Base-by-base conservation (phyloP, 1,140 invertebrate species). In the Protaetia brevitarsis region DNA sequence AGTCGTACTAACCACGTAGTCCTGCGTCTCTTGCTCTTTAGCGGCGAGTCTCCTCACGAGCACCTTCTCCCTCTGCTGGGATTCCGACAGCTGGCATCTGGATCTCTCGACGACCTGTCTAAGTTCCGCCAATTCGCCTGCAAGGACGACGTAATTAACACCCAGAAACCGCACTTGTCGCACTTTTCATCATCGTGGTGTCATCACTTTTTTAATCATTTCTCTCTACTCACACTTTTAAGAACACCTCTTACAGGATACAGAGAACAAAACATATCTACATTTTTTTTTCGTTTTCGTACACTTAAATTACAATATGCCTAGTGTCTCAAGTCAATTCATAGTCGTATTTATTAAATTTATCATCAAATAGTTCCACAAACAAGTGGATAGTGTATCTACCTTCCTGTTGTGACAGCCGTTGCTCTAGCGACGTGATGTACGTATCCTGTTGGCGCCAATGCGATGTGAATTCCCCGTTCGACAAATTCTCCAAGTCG, bases 1-100 rank as follows among this genome's bases (percentile, higher is more conserved):
- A 37, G 63, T 19, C 5, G 68, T 79, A 88, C 89, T 86, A 85
- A 96, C 95, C 81, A 93, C 88, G 84, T 92, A 95, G 82, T 97
- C 95, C 81, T 97, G 94, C 73, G 97, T 87, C 83, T 98, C 95
- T 80, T 97, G 95, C 79, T 98, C 96, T 82, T 98, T 98, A 66
- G 91, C 91, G 64, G 94, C 90, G 59, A 98, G 83, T 75, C 94
- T 84, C 73, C 96, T 88, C 61, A 97, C 89, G 64, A 98, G 85
- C 64, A 96, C 89, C 80, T 94, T 95, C 79, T 98, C 96, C 74
- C 93, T 85, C 69, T 95, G 87, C 69, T 90, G 89, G 60, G 92
- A 88, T 76, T 98, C 95, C 34, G 86, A 81, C 74, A 91, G 87
- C 78, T 95, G 93, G 71, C 89, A 87, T 72, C 88, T 90, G 69